Conservation (phyloP, 2,113 vertebrate genomes). For the Myrmecophaga tridactyla region DNA sequence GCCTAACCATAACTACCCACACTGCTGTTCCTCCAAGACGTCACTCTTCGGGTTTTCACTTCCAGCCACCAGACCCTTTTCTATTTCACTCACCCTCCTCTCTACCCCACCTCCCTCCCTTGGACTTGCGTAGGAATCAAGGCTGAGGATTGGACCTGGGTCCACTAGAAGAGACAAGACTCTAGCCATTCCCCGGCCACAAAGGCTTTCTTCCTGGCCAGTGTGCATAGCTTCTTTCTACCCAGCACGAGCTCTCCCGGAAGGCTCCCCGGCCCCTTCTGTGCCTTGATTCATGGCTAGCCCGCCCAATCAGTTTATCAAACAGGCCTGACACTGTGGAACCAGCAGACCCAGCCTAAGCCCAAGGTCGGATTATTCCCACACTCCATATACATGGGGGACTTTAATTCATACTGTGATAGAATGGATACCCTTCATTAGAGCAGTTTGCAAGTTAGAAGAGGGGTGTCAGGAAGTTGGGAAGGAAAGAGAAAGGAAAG, state of each 20-base stretch:
- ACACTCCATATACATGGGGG: rapidly evolving
- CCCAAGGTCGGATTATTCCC: neutral
- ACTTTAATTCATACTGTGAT: neutral
- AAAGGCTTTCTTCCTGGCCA: neutral
- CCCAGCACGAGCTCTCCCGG: neutral
- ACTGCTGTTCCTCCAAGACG: neutral
- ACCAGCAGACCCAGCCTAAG: neutral
- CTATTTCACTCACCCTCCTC: neutral
- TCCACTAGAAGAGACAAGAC: neutral
- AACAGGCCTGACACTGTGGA: neutral
- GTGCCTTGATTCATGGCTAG: neutral
- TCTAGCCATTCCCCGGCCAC: neutral
- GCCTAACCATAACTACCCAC: neutral
- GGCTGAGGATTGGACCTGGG: neutral
- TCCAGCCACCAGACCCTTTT: neutral
- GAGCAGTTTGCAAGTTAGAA: neutral
- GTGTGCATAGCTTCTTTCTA: neutral
- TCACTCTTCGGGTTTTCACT: neutral
- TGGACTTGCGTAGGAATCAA: neutral
- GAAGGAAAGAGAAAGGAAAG: neutral
- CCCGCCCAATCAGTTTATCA: neutral
- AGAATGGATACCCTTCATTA: neutral
- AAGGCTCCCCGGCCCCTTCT: neutral
- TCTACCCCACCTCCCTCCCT: neutral
- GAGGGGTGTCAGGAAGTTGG: too few species aligned